These are phyloP conservation scores for Dinocampus coccinellae DNA, from an alignment of 2,888 invertebrate species.

Conservation along the genomic window DNA sequence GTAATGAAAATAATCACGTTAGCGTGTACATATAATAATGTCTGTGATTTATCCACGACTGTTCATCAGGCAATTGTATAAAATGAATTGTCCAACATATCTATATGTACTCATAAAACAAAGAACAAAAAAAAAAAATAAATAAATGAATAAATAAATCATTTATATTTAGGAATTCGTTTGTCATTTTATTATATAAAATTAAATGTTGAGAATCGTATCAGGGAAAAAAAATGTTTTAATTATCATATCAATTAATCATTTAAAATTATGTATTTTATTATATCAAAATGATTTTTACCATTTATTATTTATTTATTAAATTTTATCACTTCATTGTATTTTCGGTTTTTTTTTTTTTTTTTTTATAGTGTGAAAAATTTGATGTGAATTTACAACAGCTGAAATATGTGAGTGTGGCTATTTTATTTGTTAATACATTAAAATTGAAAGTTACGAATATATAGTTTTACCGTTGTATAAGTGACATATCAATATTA, in stretches of 20 bases:
- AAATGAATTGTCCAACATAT: not conserved
- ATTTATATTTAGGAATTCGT: not conserved
- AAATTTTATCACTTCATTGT: too few relatives aligned
- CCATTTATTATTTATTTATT: too few relatives aligned
- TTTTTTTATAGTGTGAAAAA: not conserved
- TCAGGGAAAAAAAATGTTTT: too few relatives aligned
- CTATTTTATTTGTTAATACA: slow-evolving; percentile 9
- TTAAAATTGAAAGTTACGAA: slow-evolving; percentile 24
- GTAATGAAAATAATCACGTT: slow-evolving; percentile 69
- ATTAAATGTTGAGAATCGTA: too few relatives aligned
- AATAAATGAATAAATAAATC: not conserved
- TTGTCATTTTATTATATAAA: too few relatives aligned
- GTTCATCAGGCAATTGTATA: not conserved
- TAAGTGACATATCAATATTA: slow-evolving; percentile 41
- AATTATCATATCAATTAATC: too few relatives aligned
- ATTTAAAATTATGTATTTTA: not conserved
- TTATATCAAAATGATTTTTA: too few relatives aligned
- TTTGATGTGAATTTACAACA: not conserved
- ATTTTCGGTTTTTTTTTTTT: too few relatives aligned
- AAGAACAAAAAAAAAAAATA: not conserved
- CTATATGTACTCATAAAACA: not conserved
- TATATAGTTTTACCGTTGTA: slow-evolving; percentile 27
- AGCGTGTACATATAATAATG: slow-evolving; percentile 42
- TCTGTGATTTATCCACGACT: slow-evolving; percentile 29
- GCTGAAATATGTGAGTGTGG: not conserved